Base-by-base conservation (phyloP, 2,888 invertebrate species). In the Punctoribates punctum region DNA sequence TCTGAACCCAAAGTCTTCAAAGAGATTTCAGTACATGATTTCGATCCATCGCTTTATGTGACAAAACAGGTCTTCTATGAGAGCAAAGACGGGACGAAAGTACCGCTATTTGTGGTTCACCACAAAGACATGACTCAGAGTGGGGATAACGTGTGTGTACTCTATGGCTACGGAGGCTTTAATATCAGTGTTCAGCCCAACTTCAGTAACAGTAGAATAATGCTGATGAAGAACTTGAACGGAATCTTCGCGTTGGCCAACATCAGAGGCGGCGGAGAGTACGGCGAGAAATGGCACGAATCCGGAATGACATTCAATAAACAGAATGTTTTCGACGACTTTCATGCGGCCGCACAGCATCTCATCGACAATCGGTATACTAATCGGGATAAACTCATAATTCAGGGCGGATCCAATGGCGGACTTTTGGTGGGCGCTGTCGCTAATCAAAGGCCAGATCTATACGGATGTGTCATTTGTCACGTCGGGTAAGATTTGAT, bases 161-260 rank as follows among this genome's bases (percentile, higher is more conserved):
- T 99, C 48, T 97, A 97, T 84, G 98, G 96, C 20, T 98, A 98
- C 84, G 98, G 98, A 75, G 98, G 98, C 0, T 99, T 99, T 85
- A 96, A 95, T 86, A 89, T 94, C 80, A 92, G 93, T 83, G 87
- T 96, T 80, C 91, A 91, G 83, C 97, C 98, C 6, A 88, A 88
- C 73, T 99, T 98, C 86, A 92, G 92, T 81, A 89, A 95, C 38
- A 90, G 91, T 17, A 88, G 94, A 75, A 85, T 96, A 46, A 89
- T 95, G 79, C 95, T 95, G 84, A 90, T 97, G 83, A 91, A 94
- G 82, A 90, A 94, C 82, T 90, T 96, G 80, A 88, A 90, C 83
- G 97, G 96, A 0, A 88, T 96, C 74, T 88, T 93, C 79, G 97
- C 94, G 20, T 88, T 95, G 80, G 92, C 98, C 34, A 99, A 98